Conservation (phyloP, 2,113 vertebrate species). For the Agapornis roseicollis region DNA sequence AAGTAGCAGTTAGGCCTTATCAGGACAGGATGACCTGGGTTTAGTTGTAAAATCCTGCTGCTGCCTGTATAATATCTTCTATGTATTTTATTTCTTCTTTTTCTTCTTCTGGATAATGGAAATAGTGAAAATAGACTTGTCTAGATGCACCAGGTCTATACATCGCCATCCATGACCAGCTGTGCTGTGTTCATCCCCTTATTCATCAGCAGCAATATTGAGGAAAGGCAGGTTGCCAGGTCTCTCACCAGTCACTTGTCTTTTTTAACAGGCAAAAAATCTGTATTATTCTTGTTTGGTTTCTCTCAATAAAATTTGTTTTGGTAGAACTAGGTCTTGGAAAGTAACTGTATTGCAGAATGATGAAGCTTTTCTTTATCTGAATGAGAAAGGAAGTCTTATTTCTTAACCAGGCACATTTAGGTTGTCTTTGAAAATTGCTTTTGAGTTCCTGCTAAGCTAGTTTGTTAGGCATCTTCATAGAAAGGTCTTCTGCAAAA, state of each 20-base stretch:
- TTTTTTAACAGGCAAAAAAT: background rate
- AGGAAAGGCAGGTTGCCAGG: background rate
- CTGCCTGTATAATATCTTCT: background rate
- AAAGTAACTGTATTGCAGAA: background rate
- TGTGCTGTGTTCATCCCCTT: background rate
- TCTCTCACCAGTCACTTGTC: background rate
- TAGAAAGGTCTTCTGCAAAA: background rate
- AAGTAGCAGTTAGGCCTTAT: constrained; percentile 15
- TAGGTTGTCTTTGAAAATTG: background rate
- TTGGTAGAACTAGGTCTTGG: background rate
- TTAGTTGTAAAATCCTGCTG: background rate
- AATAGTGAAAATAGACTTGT: background rate
- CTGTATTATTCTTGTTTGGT: background rate
- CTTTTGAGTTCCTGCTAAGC: background rate
- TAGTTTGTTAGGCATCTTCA: background rate
- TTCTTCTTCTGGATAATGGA: background rate
- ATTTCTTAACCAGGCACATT: background rate
- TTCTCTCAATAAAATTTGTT: background rate
- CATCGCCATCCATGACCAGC: background rate
- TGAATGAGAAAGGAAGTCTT: background rate
- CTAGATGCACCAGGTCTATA: background rate
- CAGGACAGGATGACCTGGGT: constrained; percentile 17
- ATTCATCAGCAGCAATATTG: background rate
- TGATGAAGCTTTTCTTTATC: background rate
- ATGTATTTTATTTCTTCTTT: background rate